Evolutionary conservation across 2,888 invertebrate species (phyloP), one percentile per base, ranked within the genome.

Genomic region (Corbicula japonica): DNA sequence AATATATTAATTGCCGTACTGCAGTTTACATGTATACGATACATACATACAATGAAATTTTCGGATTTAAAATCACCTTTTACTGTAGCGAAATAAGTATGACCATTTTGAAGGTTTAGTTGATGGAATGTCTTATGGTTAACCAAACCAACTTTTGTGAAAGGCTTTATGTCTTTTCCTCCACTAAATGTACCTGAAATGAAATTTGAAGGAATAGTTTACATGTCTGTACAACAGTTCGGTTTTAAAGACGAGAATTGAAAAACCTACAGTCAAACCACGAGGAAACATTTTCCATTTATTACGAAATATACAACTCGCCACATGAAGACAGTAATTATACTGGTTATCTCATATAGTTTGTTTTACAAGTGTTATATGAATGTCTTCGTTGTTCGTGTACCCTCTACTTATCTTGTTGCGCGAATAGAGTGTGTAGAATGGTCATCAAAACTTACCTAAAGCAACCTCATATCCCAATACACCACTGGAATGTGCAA

Each of bases 11-110:
- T n/a, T n/a, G n/a, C n/a, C n/a, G n/a, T n/a, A n/a, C n/a, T n/a
- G n/a, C n/a, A n/a, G n/a, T n/a, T n/a, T n/a, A n/a, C n/a, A n/a
- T n/a, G n/a, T n/a, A n/a, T n/a, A n/a, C n/a, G n/a, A n/a, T n/a
- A n/a, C n/a, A n/a, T n/a, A n/a, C n/a, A n/a, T n/a, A n/a, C n/a
- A n/a, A n/a, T n/a, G n/a, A n/a, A n/a, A n/a, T n/a, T n/a, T n/a
- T n/a, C n/a, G n/a, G n/a, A n/a, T n/a, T n/a, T n/a, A n/a, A n/a
- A n/a, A n/a, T n/a, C n/a, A 88, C 88, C 88, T 79, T 63, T 80
- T 0, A 88, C 75, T 8, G 86, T 83, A 21, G 84, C 86, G 68
- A 84, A 87, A 63, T 86, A 83, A 10, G 76, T 69, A 50, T 84
- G 83, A 18, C 88, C 88, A 74, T 79, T 80, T 52, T 83, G 84